Evolutionary conservation across 2,113 vertebrate genomes (phyloP), one percentile per base, ranked within the genome.

Genomic region (Pseudonaja textilis): DNA sequence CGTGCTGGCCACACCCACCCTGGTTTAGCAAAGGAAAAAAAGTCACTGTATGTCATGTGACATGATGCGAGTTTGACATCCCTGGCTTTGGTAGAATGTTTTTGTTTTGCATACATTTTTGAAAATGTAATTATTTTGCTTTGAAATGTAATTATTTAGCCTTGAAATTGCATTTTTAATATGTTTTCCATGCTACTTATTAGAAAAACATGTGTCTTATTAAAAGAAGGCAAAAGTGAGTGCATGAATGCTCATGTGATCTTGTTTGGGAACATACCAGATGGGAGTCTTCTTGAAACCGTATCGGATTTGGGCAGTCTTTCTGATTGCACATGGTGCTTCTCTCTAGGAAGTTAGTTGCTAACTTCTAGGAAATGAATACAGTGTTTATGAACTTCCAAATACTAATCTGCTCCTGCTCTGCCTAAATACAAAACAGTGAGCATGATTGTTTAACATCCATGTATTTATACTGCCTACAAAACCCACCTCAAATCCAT

Each of bases 271-370:
- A 87, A 90, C 56, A 54, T 5, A 25, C 9, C 54, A 90, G 59
- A 69, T 26, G 50, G 59, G 55, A 23, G 57, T 22, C 0, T 4
- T 94, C 59, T 55, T 90, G 55, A 88, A 94, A 93, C 89, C 7
- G 3, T 89, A 0, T 18, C 93, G 87, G 34, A 89, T 91, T 95
- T n/a, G n/a, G 92, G 22, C 16, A 93, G 92, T 55, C 16, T 91
- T 6, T 89, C 64, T 85, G 92, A 25, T n/a, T 92, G 89, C 16
- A 59, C 5, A 54, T 26, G 4, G 89, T 88, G 18, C 25, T 89
- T 0, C 90, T 90, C 93, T 91, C 42, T 87, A 87, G n/a, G 89
- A 96, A 94, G 74, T 0, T 0, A 14, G 34, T 52, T 92, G n/a
- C 42, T 26, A 4, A 91, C 20, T 42, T 89, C 20, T 45, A 94